A percentile compares a stretch with the other conserved stretches of the same genome.
Conservation (phyloP, 2,888 invertebrate genomes). For the Oligia latruncula region DNA sequence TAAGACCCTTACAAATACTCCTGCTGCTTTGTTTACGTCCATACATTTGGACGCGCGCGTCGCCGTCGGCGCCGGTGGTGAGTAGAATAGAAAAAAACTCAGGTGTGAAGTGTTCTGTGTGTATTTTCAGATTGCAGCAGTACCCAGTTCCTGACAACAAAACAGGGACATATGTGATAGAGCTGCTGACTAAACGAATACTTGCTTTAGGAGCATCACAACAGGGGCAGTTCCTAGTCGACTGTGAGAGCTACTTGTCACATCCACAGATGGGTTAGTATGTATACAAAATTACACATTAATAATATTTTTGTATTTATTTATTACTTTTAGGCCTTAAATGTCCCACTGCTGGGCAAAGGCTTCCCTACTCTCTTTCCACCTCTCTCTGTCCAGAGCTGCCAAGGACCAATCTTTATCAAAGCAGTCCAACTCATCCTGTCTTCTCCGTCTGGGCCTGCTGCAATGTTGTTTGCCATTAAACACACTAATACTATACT, state of each 20-base stretch:
- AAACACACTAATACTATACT: background rate
- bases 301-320: background rate
- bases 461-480: too few relatives aligned
- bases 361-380: too few relatives aligned
- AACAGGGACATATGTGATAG: constrained; percentile 97
- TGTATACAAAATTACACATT: background rate
- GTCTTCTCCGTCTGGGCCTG: too few relatives aligned
- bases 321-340: too few relatives aligned
- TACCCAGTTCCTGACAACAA: constrained; percentile 97
- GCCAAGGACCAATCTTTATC: too few relatives aligned
- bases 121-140: constrained; percentile 92
- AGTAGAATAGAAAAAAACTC: background rate
- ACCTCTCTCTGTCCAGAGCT: too few relatives aligned
- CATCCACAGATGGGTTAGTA: constrained; percentile 92
- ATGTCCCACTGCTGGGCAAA: too few relatives aligned
- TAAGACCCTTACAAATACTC: too few relatives aligned
- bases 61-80: too few relatives aligned
- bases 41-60: background rate
- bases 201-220: constrained; percentile 96
- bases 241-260: constrained; percentile 98
- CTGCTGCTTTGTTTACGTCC: background rate
- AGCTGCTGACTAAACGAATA: constrained; percentile 95
- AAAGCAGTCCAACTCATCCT: too few relatives aligned
- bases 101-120: background rate
- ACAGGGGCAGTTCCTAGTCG: constrained; percentile 97